Percentiles rank a stretch among this genome's conserved stretches.
phyloP scores from a whole-genome alignment of 1,140 invertebrate species.

The Aleiodes sp. region DNA sequence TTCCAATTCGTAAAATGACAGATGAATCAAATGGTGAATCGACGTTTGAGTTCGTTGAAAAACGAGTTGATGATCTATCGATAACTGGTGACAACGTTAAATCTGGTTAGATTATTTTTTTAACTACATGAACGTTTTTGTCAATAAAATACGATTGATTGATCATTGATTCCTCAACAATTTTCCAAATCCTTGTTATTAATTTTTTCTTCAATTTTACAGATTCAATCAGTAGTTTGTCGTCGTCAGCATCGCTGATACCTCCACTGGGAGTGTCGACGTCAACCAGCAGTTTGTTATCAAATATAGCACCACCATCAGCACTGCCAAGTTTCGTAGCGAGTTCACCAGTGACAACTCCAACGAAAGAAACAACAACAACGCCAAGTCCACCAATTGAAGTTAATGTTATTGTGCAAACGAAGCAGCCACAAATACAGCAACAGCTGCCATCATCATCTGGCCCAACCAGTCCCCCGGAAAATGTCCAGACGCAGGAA shows the following conservation, averaged over 20 bases:
- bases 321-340: slow-evolving; percentile 64
- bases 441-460: neutral
- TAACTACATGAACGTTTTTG: neutral
- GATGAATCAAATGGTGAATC: slow-evolving; percentile 68
- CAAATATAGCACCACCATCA: slow-evolving; percentile 63
- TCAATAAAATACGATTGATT: neutral
- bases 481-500: slow-evolving; percentile 36
- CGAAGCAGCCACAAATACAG: slow-evolving; percentile 36
- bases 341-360: slow-evolving; percentile 32
- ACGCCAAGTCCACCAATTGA: slow-evolving; percentile 34
- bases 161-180: neutral
- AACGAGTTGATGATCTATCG: slow-evolving; percentile 53
- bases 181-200: neutral
- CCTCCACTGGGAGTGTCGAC: slow-evolving; percentile 46
- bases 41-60: slow-evolving; percentile 68
- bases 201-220: slow-evolving; percentile 5
- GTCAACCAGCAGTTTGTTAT: slow-evolving; percentile 54
- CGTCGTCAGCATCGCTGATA: slow-evolving; percentile 48
- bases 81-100: slow-evolving; percentile 49
- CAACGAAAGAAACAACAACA: slow-evolving; percentile 10
- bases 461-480: slow-evolving; percentile 26
- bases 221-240: slow-evolving; percentile 55
- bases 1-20: slow-evolving; percentile 47
- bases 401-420: slow-evolving; percentile 25
- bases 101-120: slow-evolving; percentile 52